phyloP scores from a whole-genome alignment of 2,797 vertebrate genomes.

The Pseudochaenichthys georgianus region DNA sequence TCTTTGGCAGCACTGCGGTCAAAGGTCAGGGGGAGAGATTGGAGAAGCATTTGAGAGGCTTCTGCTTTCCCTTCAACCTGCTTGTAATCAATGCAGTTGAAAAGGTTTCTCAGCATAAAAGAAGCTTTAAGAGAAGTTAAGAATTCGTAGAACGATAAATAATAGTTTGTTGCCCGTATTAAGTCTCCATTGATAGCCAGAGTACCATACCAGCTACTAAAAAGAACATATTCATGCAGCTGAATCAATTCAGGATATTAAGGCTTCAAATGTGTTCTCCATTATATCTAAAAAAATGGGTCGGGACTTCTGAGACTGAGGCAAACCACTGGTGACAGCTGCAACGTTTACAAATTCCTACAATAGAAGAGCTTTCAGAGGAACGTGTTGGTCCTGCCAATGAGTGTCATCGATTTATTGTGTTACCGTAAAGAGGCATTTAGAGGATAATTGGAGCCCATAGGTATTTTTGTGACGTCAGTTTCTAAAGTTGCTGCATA shows the following conservation, averaged over 20 bases:
- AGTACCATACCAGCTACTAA: neutral
- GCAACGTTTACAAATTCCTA: neutral
- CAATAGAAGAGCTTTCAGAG: neutral
- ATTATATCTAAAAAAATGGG: slow-evolving; percentile 19
- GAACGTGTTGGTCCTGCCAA: neutral
- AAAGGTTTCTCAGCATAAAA: slow-evolving; percentile 1
- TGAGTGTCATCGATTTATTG: slow-evolving; percentile 5
- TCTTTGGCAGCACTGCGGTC: slow-evolving; percentile 44
- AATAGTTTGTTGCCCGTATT: neutral
- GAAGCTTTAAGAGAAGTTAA: neutral
- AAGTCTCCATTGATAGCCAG: neutral
- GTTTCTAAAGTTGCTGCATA: slow-evolving; percentile 62
- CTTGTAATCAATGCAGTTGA: neutral
- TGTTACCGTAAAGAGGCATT: slow-evolving; percentile 33
- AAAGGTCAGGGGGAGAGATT: slow-evolving; percentile 44
- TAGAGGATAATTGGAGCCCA: slow-evolving; percentile 47
- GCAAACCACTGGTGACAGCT: slow-evolving; percentile 18
- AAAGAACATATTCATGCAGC: neutral
- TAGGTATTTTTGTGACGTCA: slow-evolving; percentile 48
- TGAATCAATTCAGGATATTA: neutral
- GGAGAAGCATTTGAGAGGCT: neutral
- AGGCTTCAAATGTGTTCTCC: slow-evolving; percentile 4
- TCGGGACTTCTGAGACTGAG: slow-evolving; percentile 9
- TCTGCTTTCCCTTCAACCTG: slow-evolving; percentile 41
- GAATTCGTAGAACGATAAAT: neutral